These are phyloP conservation scores for Xestia c-nigrum DNA, from an alignment of 2,888 invertebrate species.

Conservation along the genomic window DNA sequence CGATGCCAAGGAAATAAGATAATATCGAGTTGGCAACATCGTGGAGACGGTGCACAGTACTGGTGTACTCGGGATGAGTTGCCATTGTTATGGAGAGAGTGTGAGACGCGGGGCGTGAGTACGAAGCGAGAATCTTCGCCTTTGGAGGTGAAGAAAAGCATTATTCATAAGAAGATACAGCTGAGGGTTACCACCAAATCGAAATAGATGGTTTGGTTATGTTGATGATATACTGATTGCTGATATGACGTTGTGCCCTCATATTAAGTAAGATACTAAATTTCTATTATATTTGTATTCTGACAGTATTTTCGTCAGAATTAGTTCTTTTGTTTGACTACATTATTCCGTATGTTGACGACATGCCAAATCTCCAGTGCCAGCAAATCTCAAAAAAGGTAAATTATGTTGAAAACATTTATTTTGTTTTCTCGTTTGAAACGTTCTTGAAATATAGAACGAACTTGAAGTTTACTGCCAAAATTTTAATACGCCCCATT, in stretches of 20 bases:
- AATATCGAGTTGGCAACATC: constrained; percentile 88
- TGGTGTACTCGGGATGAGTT: constrained; percentile 63
- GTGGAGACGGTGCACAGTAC: constrained; percentile 66
- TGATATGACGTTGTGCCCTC: not conserved
- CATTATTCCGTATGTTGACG: constrained; percentile 11
- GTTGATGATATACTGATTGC: not conserved
- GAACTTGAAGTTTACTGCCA: constrained; percentile 32
- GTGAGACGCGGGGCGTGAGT: constrained; percentile 51
- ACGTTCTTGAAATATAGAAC: constrained; percentile 36
- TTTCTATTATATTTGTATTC: no score
- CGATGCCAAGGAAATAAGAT: constrained; percentile 90
- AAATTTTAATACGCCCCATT: constrained; percentile 23
- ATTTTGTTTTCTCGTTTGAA: constrained; percentile 34
- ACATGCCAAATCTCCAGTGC: constrained; percentile 44
- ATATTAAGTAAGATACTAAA: not conserved
- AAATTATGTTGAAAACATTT: constrained; percentile 16
- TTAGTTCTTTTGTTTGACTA: constrained; percentile 3
- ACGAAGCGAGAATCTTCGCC: constrained; percentile 41
- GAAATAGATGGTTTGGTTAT: not conserved
- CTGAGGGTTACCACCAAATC: not conserved
- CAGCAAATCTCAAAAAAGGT: constrained; percentile 43
- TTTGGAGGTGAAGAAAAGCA: constrained; percentile 37
- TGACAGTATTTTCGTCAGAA: not conserved
- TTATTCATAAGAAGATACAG: not conserved
- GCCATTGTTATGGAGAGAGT: constrained; percentile 65